Evolutionary conservation across 1,140 invertebrate species (phyloP).

Genomic region (Microvelia longipes): DNA sequence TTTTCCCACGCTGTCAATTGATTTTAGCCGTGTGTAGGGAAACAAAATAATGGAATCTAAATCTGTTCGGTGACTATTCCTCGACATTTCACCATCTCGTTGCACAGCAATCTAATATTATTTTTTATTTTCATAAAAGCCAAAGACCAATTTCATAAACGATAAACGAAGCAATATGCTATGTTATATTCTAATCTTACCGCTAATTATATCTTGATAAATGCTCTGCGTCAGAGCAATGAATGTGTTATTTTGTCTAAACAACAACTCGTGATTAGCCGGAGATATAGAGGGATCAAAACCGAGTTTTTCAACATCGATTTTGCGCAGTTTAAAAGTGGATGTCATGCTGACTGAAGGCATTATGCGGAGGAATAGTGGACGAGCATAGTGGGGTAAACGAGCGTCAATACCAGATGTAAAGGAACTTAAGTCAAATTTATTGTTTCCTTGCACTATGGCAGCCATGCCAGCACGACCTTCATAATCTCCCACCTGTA

Average conservation of each 20-base stretch:
- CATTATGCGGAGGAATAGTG: slow-evolving; percentile 74
- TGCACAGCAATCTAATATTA: too few species aligned
- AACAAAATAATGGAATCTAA: too few species aligned
- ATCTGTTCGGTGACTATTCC: too few species aligned
- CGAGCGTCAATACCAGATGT: slow-evolving; percentile 43
- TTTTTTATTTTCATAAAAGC: too few species aligned
- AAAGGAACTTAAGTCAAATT: slow-evolving; percentile 48
- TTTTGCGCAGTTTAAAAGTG: slow-evolving; percentile 84
- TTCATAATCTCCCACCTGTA: slow-evolving; percentile 56
- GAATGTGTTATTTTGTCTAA: neutral
- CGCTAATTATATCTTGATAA: neutral
- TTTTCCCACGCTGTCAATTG: too few species aligned
- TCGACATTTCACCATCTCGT: too few species aligned
- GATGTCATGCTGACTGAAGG: slow-evolving; percentile 31
- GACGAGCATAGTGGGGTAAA: slow-evolving; percentile 70
- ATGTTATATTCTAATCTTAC: neutral
- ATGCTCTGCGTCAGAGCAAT: neutral
- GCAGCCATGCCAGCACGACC: slow-evolving; percentile 92
- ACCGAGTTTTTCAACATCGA: slow-evolving; percentile 60
- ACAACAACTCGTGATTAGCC: slow-evolving; percentile 8
- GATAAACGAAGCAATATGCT: too few species aligned
- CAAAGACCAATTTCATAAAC: too few species aligned
- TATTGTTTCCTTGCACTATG: slow-evolving; percentile 57
- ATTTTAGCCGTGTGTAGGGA: too few species aligned
- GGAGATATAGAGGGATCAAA: slow-evolving; percentile 41